Base-by-base conservation (phyloP, 2,888 invertebrate genomes). In the Exocentrus adspersus region DNA sequence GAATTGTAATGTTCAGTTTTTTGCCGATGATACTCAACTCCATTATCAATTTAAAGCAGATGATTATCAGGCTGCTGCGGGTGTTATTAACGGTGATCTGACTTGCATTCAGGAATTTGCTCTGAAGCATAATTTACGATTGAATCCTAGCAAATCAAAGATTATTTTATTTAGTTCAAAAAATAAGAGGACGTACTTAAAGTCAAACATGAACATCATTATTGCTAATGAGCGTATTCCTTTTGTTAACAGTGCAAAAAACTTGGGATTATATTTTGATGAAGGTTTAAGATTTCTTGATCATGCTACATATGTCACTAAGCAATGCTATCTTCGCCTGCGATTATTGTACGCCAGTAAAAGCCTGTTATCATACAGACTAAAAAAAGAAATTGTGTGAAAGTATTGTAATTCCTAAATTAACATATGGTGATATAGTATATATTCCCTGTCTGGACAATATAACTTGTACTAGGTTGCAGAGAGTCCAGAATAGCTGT, bases 1-100 rank as follows among this genome's bases (percentile, higher is more conserved):
- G 17, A n/a, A 41, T 10, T 43, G 19, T 37, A 37, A 53, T 32
- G 28, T 51, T 7, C 30, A 51, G 16, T 51, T 32, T 51, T 51
- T 32, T 51, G 51, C 51, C 16, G 51, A 51, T 14, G 51, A 30
- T 17, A 51, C 51, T 12, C 51, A 51, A 28, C 30, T 51, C n/a
- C 20, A 19, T 17, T 17, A 53, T 53, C 21, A 19, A 12, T 53
- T 53, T 53, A 12, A n/a, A 20, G 20, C 37, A 7, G 19, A 53
- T 19, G 12, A 16, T 41, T 37, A 19, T 19, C 6, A 20, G 16
- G 17, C 37, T 1, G 43, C 43, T 17, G 2, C 19, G 2, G 2
- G 9, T 10, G 9, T 43, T 43, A 19, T 19, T 6, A 43, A 43
- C 19, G 1, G 19, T 19, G 53, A 53, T 19, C 12, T 53, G 14